Evolutionary conservation across 2,888 invertebrate species (phyloP).

Genomic region (Odontocolon sp.): DNA sequence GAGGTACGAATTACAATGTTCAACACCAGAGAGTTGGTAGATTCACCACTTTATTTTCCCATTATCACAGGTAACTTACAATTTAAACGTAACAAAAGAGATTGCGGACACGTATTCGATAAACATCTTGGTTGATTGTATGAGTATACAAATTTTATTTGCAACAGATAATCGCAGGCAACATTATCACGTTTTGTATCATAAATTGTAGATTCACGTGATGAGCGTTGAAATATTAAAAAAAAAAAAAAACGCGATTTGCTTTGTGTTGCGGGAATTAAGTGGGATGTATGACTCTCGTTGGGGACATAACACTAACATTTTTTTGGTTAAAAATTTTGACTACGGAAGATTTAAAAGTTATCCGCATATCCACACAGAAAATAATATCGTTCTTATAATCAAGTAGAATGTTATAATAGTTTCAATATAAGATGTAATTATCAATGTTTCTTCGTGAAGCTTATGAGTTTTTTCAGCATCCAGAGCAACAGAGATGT

Average conservation of each 20-base stretch:
- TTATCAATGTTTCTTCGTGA: conserved; percentile 15
- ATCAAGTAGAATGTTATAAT: conserved; percentile 32
- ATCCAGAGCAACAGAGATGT: conserved; percentile 12
- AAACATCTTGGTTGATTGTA: conserved; percentile 14
- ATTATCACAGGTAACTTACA: conserved; percentile 75
- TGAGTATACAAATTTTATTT: conserved; percentile 33
- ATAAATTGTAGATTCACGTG: neutral
- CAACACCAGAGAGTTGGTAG: too few species aligned
- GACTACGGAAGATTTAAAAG: conserved; percentile 36
- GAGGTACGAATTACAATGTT: too few species aligned
- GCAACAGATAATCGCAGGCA: conserved; percentile 25
- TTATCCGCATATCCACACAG: neutral
- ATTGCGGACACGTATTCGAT: conserved; percentile 30
- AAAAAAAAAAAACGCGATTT: neutral
- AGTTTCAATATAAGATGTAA: conserved; percentile 37
- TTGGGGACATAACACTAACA: neutral
- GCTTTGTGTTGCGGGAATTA: neutral
- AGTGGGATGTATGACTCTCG: neutral
- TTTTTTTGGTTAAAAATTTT: conserved; percentile 24
- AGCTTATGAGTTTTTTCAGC: conserved; percentile 28
- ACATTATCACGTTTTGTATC: neutral
- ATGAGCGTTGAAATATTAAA: neutral
- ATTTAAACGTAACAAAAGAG: conserved; percentile 58
- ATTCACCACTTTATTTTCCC: conserved; percentile 59
- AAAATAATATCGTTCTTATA: conserved; percentile 23